A percentile compares a stretch with the other conserved stretches of the same genome.
Conservation (phyloP, 1,140 invertebrate genomes). For the Zaprionus vittiger region DNA sequence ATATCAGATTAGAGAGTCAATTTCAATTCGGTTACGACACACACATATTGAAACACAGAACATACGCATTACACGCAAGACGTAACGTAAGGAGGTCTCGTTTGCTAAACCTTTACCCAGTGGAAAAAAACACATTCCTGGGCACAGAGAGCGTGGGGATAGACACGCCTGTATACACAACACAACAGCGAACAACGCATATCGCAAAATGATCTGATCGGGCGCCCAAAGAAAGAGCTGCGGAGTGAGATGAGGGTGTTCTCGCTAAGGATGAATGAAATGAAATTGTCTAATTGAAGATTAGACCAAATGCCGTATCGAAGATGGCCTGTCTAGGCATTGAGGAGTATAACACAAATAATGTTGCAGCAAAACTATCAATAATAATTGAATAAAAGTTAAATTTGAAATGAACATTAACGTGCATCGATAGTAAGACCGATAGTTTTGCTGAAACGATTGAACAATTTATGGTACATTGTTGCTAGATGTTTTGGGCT, state of each 20-base stretch:
- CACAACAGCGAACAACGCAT: conserved; percentile 79
- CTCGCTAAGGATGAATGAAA: conserved; percentile 26
- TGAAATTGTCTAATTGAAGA: conserved; percentile 14
- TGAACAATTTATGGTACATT: neutral
- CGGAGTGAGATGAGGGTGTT: conserved; percentile 35
- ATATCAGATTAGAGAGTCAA: conserved; percentile 47
- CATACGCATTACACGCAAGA: conserved; percentile 27
- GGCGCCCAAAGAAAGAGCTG: conserved; percentile 38
- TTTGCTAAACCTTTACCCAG: conserved; percentile 15
- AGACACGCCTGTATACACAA: conserved; percentile 38
- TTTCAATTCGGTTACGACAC: conserved; percentile 47
- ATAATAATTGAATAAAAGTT: neutral
- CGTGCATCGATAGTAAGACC: conserved; percentile 4
- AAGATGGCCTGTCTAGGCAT: neutral
- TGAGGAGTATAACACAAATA: neutral
- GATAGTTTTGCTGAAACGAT: conserved; percentile 1
- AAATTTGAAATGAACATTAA: neutral
- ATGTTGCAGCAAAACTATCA: neutral
- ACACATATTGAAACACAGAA: conserved; percentile 57
- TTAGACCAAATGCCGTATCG: conserved; percentile 10
- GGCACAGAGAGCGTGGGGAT: neutral
- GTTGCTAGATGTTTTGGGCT: neutral
- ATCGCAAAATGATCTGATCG: conserved; percentile 60
- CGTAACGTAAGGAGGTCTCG: conserved; percentile 3
- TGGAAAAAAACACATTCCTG: conserved; percentile 32